Base-by-base conservation (phyloP, 1,140 invertebrate genomes). In the Brevipalpus yothersi region DNA sequence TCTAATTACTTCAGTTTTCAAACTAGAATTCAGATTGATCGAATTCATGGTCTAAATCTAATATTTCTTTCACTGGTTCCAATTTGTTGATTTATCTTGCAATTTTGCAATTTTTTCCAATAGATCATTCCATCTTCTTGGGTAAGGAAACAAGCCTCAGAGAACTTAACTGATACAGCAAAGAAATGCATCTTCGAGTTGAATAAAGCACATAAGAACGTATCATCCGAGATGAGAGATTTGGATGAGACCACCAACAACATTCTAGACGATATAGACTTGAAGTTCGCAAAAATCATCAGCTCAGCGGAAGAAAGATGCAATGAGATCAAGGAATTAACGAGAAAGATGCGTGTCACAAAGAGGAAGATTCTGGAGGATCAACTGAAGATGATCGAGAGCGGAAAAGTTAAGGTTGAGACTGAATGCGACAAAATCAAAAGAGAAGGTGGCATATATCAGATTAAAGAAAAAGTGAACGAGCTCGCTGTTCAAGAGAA, bases 91-190 rank as follows among this genome's bases (percentile, higher is more conserved):
- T n/a, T n/a, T n/a, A n/a, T n/a, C n/a, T n/a, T n/a, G n/a, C n/a
- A n/a, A n/a, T n/a, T n/a, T n/a, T n/a, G n/a, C n/a, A n/a, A n/a
- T n/a, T n/a, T n/a, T n/a, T n/a, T n/a, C n/a, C n/a, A n/a, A n/a
- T n/a, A n/a, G n/a, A n/a, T n/a, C n/a, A 45, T n/a, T n/a, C 89
- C 90, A 21, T 92, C 93, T 72, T 89, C 87, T 40, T 88, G 92
- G 70, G 89, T 89, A 53, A 90, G 93, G 66, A 94, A 94, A 73
- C 78, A 89, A 65, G 92, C 93, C 87, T 90, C 86, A 0, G 88
- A 94, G 73, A 94, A 93, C 69, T 74, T 94, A 47, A 76, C 91
- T 54, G 93, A 93, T 69, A 91, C 92, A 75, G 87, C 87, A 12
- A 90, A 92, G 67, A 83, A 89, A 69, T 88, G 85, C 73, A 80